phyloP scores from a whole-genome alignment of 2,113 vertebrate genomes.

The Petroica traversi region DNA sequence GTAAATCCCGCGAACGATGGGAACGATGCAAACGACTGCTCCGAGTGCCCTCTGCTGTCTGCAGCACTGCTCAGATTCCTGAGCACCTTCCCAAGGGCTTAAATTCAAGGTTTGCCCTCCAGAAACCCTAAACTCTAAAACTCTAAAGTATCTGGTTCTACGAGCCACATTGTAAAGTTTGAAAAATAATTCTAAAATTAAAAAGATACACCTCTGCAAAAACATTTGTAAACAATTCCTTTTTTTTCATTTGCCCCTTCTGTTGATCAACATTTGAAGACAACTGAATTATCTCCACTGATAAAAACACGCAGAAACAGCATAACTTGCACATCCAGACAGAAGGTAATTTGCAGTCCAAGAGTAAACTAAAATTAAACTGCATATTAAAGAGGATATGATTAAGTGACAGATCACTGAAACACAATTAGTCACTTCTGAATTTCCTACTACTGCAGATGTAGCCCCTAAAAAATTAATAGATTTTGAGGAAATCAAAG shows the following conservation, averaged over 20 bases:
- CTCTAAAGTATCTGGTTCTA: neutral
- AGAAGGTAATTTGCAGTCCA: neutral
- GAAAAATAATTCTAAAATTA: neutral
- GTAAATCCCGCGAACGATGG: neutral
- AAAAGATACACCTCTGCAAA: neutral
- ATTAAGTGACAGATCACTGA: neutral
- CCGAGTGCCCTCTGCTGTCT: slow-evolving; percentile 58
- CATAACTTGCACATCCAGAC: neutral
- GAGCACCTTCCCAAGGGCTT: neutral
- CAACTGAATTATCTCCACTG: neutral
- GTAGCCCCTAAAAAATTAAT: neutral
- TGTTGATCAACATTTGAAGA: neutral
- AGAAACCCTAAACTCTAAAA: neutral
- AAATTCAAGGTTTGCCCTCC: neutral
- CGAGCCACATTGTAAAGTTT: neutral
- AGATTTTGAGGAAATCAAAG: neutral
- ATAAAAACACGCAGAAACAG: neutral
- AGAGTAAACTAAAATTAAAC: neutral
- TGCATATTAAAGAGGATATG: neutral
- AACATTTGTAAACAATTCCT: neutral
- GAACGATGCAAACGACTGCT: neutral
- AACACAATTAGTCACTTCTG: neutral
- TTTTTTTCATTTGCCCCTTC: neutral
- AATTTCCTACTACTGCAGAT: neutral
- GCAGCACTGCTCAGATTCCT: neutral